phyloP scores from a whole-genome alignment of 2,888 invertebrate genomes.

The Lasioglossum vierecki region DNA sequence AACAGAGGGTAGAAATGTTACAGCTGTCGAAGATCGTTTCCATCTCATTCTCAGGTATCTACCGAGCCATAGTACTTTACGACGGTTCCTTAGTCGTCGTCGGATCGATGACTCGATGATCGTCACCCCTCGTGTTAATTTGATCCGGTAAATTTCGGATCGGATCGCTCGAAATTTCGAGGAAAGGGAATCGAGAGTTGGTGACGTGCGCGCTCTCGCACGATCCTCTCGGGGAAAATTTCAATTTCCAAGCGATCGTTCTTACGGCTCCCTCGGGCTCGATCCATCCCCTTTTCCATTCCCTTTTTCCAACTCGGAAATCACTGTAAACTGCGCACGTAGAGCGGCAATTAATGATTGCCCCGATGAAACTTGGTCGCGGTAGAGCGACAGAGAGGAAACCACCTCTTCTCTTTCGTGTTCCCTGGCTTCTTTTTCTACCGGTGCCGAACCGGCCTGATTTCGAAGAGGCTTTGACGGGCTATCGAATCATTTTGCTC shows the following conservation, averaged over 20 bases:
- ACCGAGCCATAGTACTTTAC: no score
- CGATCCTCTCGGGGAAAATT: slow-evolving; percentile 6
- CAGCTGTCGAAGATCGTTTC: no score
- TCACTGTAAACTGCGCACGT: slow-evolving; percentile 12
- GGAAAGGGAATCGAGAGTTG: background rate
- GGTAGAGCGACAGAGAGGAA: background rate
- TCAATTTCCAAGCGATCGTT: slow-evolving; percentile 22
- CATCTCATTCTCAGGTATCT: no score
- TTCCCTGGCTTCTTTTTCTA: background rate
- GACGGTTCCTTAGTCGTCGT: no score
- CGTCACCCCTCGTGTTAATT: no score
- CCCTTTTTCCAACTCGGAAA: slow-evolving; percentile 5
- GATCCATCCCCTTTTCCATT: slow-evolving; percentile 10
- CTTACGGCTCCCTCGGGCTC: background rate
- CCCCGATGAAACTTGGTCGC: slow-evolving; percentile 18
- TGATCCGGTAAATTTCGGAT: background rate
- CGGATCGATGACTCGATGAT: no score
- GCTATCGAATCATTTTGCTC: slow-evolving; percentile 14
- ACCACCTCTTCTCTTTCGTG: background rate
- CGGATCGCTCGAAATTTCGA: background rate
- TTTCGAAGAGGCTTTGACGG: slow-evolving; percentile 7
- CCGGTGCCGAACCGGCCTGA: background rate
- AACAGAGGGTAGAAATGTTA: no score
- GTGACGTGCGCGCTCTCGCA: background rate
- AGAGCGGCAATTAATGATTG: slow-evolving; percentile 20